These are phyloP conservation scores for Lasioglossum zephyrum DNA, from an alignment of 2,888 invertebrate genomes.

Conservation along the genomic window DNA sequence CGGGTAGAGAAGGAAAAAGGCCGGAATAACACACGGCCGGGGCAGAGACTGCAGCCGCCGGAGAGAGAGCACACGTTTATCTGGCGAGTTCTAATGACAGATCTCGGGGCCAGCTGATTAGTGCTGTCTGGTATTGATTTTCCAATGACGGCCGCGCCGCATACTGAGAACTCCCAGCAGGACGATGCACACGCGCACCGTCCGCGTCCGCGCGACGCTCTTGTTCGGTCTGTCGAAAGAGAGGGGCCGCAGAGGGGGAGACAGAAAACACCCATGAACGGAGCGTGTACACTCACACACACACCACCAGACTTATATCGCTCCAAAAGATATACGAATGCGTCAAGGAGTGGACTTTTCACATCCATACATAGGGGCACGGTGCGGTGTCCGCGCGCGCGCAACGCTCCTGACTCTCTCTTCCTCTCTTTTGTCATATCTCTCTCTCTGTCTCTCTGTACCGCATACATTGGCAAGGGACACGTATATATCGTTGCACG, in stretches of 20 bases:
- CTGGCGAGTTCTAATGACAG: constrained; percentile 76
- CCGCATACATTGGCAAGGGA: not conserved
- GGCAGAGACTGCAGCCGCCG: not conserved
- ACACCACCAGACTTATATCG: not conserved
- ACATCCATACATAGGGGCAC: constrained; percentile 6
- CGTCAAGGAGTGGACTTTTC: constrained; percentile 42
- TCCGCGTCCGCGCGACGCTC: constrained; percentile 44
- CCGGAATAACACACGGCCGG: not conserved
- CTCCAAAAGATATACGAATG: constrained; percentile 13
- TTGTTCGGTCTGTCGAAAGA: constrained; percentile 36
- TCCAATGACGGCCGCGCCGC: constrained; percentile 78
- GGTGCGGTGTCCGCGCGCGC: constrained; percentile 11
- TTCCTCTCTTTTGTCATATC: not conserved
- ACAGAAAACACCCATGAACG: constrained; percentile 51
- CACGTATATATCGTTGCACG: constrained; percentile 17
- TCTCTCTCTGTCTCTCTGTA: not conserved
- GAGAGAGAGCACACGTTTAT: constrained; percentile 52
- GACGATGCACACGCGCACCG: constrained; percentile 70
- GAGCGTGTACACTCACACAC: constrained; percentile 8
- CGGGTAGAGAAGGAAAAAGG: not conserved
- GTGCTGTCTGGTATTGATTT: constrained; percentile 83
- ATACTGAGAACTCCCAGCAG: constrained; percentile 71
- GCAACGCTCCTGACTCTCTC: not conserved
- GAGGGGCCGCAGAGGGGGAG: not conserved
- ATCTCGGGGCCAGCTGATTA: constrained; percentile 82